These are phyloP conservation scores for Amiota minor DNA, from an alignment of 2,888 invertebrate genomes.

Conservation along the genomic window DNA sequence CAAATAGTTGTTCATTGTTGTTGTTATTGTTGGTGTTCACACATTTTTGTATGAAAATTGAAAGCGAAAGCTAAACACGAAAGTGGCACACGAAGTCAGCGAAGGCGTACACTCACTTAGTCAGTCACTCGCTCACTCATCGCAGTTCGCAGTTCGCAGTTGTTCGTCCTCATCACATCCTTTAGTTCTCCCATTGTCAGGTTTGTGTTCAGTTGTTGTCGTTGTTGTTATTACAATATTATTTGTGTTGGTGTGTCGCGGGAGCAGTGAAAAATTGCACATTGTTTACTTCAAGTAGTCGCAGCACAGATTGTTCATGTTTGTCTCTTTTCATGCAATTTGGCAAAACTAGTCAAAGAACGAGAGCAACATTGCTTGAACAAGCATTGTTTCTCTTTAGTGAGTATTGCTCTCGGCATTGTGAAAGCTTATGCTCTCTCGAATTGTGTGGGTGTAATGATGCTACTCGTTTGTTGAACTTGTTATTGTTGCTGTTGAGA, in stretches of 20 bases:
- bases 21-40: neutral
- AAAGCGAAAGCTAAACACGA: slow-evolving; percentile 28
- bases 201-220: neutral
- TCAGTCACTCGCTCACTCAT: no score
- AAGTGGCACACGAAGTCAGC: slow-evolving; percentile 11
- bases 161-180: neutral
- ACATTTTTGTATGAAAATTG: slow-evolving; percentile 34
- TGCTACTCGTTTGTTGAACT: slow-evolving; percentile 7
- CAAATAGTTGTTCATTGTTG: neutral
- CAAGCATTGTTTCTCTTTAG: slow-evolving; percentile 43
- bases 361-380: neutral
- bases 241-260: slow-evolving; percentile 17
- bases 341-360: slow-evolving; percentile 4
- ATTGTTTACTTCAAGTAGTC: slow-evolving; percentile 5
- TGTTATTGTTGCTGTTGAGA: neutral
- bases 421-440: slow-evolving; percentile 9
- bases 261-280: neutral
- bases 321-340: no score
- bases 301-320: neutral
- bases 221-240: neutral
- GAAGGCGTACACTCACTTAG: no score
- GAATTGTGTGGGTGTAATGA: slow-evolving; percentile 20
- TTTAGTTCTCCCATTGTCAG: slow-evolving; percentile 19
- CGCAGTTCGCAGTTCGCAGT: neutral
- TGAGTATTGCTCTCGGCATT: slow-evolving; percentile 34